phyloP scores from a whole-genome alignment of 2,113 vertebrate species.

The Bettongia penicillata region DNA sequence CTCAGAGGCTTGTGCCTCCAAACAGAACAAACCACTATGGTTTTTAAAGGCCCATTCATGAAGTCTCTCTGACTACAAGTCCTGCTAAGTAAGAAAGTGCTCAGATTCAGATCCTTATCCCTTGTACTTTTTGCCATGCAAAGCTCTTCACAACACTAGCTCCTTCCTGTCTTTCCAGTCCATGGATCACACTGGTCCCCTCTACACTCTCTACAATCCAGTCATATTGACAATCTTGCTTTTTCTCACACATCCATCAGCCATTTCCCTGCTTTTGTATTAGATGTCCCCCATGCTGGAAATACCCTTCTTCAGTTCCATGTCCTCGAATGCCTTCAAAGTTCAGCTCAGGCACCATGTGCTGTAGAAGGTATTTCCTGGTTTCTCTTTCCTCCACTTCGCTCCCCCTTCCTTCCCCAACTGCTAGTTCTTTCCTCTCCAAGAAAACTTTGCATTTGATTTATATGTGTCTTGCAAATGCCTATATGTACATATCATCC shows the following conservation, averaged over 20 bases:
- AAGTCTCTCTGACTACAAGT: neutral
- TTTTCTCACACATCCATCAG: no score
- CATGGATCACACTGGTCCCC: no score
- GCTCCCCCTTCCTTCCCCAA: neutral
- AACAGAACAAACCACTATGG: neutral
- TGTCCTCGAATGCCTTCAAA: neutral
- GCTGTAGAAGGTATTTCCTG: no score
- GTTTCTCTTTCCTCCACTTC: neutral
- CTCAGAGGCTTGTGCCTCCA: neutral
- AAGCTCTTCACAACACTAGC: neutral
- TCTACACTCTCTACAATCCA: neutral
- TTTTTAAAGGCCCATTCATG: neutral
- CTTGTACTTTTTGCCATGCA: neutral
- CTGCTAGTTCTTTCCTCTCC: neutral
- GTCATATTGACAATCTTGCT: neutral
- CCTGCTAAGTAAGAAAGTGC: neutral
- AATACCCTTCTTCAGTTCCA: neutral
- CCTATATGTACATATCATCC: neutral
- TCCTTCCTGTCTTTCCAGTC: neutral
- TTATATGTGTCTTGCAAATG: neutral
- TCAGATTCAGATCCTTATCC: neutral
- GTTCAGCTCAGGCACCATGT: no score
- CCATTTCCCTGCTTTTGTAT: no score
- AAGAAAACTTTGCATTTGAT: neutral
- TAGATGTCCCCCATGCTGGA: no score